Conservation (phyloP, 2,113 vertebrate genomes). For the Salvelinus namaycush region DNA sequence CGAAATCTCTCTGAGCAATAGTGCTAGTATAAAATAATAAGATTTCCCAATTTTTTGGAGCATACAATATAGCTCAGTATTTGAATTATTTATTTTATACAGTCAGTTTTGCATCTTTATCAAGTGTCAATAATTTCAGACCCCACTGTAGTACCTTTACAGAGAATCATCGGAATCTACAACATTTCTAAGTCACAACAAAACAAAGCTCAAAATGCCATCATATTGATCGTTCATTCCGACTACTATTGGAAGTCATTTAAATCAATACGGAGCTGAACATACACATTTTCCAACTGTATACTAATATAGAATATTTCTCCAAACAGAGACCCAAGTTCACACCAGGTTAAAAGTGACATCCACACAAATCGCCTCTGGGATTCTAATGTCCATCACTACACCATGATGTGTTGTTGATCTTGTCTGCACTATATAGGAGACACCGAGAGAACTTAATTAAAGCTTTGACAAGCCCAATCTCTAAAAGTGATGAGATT, state of each 20-base stretch:
- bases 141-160: no score
- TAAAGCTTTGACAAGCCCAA: conserved; percentile 89
- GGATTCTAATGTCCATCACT: conserved; percentile 79
- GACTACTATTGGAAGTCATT: neutral
- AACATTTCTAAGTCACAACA: neutral
- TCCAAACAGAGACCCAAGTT: conserved; percentile 5
- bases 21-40: no score
- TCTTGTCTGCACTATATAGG: conserved; percentile 74
- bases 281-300: neutral
- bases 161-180: neutral
- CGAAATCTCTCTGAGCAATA: no score
- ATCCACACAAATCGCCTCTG: neutral
- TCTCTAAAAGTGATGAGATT: conserved; percentile 92
- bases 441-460: conserved; percentile 83
- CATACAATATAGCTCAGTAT: no score
- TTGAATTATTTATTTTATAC: no score
- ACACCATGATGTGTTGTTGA: conserved; percentile 80
- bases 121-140: no score
- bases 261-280: no score
- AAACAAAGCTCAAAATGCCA: neutral
- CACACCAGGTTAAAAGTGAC: conserved; percentile 54
- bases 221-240: neutral
- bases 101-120: no score
- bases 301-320: neutral
- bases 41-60: no score